Conservation (phyloP, 2,888 invertebrate genomes). For the Tuberolachnus salignus region DNA sequence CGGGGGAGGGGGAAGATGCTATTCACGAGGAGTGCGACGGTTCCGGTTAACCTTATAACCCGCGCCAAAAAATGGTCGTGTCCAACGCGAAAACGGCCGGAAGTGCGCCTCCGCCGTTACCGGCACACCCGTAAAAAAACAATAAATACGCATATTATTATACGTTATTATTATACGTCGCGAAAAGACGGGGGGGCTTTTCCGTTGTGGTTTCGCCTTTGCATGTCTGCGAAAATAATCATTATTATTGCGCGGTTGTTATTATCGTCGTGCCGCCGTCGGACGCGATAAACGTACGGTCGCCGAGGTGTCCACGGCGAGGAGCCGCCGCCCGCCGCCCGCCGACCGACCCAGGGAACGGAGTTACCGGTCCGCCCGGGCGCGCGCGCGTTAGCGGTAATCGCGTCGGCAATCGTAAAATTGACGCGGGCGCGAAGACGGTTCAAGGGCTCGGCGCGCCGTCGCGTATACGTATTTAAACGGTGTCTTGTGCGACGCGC, state of each 20-base stretch:
- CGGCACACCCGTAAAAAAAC: neutral
- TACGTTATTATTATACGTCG: too few species aligned
- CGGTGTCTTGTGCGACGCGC: neutral
- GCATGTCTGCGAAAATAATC: conserved; percentile 31
- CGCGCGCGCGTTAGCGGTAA: neutral
- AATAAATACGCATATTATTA: neutral
- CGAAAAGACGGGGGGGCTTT: too few species aligned
- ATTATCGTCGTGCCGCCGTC: neutral
- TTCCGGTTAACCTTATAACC: neutral
- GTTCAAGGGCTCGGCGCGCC: conserved; percentile 40
- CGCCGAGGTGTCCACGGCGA: neutral
- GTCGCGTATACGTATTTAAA: neutral
- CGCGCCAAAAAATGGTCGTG: neutral
- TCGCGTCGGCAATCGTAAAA: conserved; percentile 26
- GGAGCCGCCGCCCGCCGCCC: neutral
- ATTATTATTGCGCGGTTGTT: neutral
- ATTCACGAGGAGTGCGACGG: too few species aligned
- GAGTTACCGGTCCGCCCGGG: neutral
- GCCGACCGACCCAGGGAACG: neutral
- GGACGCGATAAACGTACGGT: neutral
- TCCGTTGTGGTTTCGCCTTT: neutral
- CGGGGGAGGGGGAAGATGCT: too few species aligned
- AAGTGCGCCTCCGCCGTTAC: too few species aligned
- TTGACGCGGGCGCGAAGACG: conserved; percentile 8
- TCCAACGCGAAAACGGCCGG: conserved; percentile 23